Conservation (phyloP, 2,113 vertebrate genomes). For the Crotalus viridis region DNA sequence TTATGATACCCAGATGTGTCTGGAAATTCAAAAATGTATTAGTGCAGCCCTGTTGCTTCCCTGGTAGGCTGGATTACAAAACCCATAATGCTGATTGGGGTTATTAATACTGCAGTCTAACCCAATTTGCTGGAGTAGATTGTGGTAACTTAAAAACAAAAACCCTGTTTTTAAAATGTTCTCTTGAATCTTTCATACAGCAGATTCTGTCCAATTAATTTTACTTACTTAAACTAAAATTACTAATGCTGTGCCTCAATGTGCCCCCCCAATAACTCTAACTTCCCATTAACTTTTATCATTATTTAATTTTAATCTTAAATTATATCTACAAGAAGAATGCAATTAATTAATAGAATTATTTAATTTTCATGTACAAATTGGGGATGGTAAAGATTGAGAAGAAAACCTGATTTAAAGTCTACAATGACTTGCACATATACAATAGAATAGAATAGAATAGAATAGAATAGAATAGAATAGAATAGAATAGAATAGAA, state of each 20-base stretch:
- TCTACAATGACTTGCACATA: neutral
- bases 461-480: too few species aligned
- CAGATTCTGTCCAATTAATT: neutral
- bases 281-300: neutral
- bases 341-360: neutral
- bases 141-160: neutral
- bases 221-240: neutral
- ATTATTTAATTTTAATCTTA: neutral
- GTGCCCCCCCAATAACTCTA: neutral
- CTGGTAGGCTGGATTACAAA: neutral
- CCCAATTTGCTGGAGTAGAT: neutral
- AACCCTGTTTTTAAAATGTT: neutral
- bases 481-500: too few species aligned
- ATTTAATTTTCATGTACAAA: neutral
- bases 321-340: neutral
- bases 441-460: too few species aligned
- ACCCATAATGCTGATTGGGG: neutral
- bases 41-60: neutral
- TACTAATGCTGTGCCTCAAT: neutral
- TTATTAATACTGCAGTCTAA: neutral
- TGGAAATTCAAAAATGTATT: neutral
- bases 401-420: neutral
- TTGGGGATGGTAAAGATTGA: neutral
- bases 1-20: neutral
- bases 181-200: neutral